A percentile compares a stretch with the other conserved stretches of the same genome.
These are phyloP conservation scores for Uropetala carovei DNA, from an alignment of 2,888 invertebrate genomes.

Conservation along the genomic window DNA sequence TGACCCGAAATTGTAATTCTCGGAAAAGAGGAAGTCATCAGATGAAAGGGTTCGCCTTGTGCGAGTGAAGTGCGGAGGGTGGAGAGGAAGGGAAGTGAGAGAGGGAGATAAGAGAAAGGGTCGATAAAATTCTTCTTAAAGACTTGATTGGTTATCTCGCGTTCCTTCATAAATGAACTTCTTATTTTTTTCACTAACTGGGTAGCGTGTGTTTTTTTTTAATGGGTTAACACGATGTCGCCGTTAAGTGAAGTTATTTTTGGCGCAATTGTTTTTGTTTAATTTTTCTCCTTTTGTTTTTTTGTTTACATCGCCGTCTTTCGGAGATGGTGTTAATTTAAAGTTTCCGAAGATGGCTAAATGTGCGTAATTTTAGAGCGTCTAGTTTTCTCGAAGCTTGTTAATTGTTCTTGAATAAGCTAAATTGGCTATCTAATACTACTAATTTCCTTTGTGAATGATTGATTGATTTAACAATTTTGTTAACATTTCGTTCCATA, in stretches of 20 bases:
- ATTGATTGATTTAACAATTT: no score
- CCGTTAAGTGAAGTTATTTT: background rate
- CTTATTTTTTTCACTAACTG: background rate
- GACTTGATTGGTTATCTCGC: background rate
- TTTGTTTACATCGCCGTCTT: background rate
- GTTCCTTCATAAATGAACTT: background rate
- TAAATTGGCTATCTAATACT: no score
- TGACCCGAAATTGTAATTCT: slow-evolving; percentile 33
- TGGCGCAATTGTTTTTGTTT: background rate
- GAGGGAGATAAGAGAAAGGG: background rate
- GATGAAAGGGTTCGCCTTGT: slow-evolving; percentile 24
- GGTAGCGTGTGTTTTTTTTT: background rate
- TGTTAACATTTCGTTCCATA: no score
- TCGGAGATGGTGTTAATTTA: no score
- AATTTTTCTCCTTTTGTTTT: background rate
- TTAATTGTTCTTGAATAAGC: no score
- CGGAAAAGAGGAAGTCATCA: background rate
- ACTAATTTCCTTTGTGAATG: no score
- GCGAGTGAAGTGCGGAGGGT: no score
- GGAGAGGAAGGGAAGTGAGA: background rate
- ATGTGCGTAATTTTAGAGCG: no score
- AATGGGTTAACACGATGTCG: background rate
- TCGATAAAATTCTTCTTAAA: background rate
- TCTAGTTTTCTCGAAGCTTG: no score
- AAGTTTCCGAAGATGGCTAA: no score